A percentile compares a stretch with the other conserved stretches of the same genome.
Evolutionary conservation across 2,888 invertebrate species (phyloP).

Genomic region (Litoditis marina): DNA sequence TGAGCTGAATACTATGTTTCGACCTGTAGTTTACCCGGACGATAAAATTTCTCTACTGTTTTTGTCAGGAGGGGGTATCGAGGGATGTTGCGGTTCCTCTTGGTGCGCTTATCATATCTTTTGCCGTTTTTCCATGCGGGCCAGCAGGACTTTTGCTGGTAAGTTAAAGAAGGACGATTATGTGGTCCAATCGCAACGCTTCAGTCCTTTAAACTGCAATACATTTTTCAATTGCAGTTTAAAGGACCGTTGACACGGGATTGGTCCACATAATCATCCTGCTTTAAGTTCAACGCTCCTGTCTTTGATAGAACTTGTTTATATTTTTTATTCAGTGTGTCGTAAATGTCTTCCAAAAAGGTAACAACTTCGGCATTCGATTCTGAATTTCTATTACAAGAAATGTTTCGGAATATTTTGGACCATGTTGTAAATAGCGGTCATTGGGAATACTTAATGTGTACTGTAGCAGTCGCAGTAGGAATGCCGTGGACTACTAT

Average conservation of each 20-base stretch:
- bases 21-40: too few relatives aligned
- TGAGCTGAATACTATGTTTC: too few relatives aligned
- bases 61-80: background rate
- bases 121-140: conserved; percentile 4
- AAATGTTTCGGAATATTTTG: too few relatives aligned
- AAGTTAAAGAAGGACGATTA: too few relatives aligned
- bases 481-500: too few relatives aligned
- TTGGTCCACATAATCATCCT: background rate
- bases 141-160: conserved; percentile 7
- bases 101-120: conserved; percentile 3
- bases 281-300: background rate
- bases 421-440: too few relatives aligned
- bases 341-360: too few relatives aligned
- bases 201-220: background rate
- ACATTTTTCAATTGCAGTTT: background rate
- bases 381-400: too few relatives aligned
- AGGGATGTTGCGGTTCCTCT: conserved; percentile 4
- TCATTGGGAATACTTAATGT: too few relatives aligned
- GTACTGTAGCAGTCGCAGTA: too few relatives aligned
- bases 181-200: too few relatives aligned
- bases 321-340: background rate
- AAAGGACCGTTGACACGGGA: background rate
- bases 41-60: too few relatives aligned
- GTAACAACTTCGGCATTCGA: background rate
- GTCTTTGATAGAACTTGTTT: conserved; percentile 4